Percentiles rank a stretch among this genome's conserved stretches.
Conservation (phyloP, 2,888 invertebrate genomes). For the Eubasilissa splendida region DNA sequence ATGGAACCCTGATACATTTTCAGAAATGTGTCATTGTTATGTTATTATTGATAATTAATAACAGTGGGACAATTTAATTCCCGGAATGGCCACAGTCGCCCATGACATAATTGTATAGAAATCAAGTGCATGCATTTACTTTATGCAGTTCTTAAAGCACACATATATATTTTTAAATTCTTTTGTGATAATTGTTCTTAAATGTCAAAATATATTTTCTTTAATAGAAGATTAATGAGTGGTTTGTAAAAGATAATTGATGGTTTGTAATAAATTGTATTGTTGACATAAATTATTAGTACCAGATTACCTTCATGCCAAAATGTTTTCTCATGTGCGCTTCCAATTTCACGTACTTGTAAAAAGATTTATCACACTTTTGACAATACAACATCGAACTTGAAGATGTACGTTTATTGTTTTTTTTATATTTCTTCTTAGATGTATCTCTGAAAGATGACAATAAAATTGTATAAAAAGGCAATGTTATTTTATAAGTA, state of each 20-base stretch:
- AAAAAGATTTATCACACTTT: constrained; percentile 58
- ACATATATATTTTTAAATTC: too few species aligned
- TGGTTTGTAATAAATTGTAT: too few species aligned
- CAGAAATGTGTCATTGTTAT: not conserved
- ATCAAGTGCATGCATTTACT: not conserved
- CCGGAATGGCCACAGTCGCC: too few species aligned
- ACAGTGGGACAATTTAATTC: too few species aligned
- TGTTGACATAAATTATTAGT: too few species aligned
- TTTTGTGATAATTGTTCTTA: not conserved
- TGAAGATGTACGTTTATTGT: constrained; percentile 44
- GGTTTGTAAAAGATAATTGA: too few species aligned
- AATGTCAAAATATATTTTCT: too few species aligned
- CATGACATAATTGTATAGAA: too few species aligned
- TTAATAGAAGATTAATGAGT: too few species aligned
- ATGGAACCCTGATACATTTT: too few species aligned
- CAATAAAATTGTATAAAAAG: not conserved
- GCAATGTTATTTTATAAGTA: too few species aligned
- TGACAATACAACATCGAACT: constrained; percentile 54
- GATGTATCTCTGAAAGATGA: constrained; percentile 40
- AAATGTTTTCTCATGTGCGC: constrained; percentile 58
- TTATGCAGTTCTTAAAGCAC: not conserved
- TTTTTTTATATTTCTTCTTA: constrained; percentile 49
- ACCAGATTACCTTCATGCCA: constrained; percentile 53
- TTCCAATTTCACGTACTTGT: constrained; percentile 57
- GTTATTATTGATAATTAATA: too few species aligned